Conservation (phyloP, 2,888 invertebrate species). For the Phyllotreta striolata region DNA sequence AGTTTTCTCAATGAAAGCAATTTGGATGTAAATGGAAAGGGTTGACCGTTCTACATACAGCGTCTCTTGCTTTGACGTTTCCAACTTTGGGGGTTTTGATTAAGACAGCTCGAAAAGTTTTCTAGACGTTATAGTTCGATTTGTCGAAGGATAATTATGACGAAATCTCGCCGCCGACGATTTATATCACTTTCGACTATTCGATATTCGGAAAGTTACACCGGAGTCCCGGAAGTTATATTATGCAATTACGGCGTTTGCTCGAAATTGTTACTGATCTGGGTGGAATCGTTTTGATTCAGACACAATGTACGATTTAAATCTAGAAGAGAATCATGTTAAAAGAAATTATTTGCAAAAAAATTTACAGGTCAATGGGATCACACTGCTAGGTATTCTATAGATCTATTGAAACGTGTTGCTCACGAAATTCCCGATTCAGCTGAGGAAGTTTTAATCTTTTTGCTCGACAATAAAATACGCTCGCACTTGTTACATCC, state of each 20-base stretch:
- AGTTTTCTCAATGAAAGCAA: conserved; percentile 29
- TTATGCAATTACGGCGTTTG: too few species aligned
- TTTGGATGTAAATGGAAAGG: conserved; percentile 33
- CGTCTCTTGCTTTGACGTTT: conserved; percentile 16
- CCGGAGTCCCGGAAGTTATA: too few species aligned
- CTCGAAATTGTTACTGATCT: too few species aligned
- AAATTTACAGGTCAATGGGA: too few species aligned
- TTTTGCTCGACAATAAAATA: conserved; percentile 6
- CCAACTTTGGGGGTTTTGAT: conserved; percentile 5
- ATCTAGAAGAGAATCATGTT: too few species aligned
- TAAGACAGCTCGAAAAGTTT: conserved; percentile 1
- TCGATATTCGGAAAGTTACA: too few species aligned
- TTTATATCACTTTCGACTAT: too few species aligned
- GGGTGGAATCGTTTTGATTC: too few species aligned
- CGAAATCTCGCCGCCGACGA: too few species aligned
- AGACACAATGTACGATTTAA: too few species aligned
- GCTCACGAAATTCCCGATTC: conserved; percentile 6
- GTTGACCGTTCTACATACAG: conserved; percentile 30
- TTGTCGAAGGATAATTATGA: too few species aligned
- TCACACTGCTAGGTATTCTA: neutral
- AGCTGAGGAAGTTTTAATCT: neutral
- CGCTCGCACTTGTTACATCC: neutral
- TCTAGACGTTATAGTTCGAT: neutral
- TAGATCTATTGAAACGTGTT: conserved; percentile 5
- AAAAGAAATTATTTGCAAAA: too few species aligned